Base-by-base conservation (phyloP, 2,797 vertebrate species). In the Scleropages formosus region DNA sequence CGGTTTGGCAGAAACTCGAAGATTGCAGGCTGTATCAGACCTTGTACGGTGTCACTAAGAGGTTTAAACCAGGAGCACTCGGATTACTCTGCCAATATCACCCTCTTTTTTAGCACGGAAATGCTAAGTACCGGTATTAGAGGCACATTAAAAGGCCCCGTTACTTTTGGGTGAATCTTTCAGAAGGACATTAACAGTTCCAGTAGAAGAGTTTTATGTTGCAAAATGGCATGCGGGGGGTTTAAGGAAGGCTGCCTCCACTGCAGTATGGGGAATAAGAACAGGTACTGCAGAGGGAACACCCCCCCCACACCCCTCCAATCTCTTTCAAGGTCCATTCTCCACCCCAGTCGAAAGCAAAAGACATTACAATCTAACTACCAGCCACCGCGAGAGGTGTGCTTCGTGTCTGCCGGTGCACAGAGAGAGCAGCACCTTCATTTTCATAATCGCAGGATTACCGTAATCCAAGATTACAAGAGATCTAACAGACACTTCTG, bases 391-490 rank as follows among this genome's bases (percentile, higher is more conserved):
- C 10, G 46, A 10, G 39, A 67, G 20, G 44, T n/a, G 9, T 49
- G 20, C 12, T 4, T 56, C 1, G 49, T 24, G 15, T 18, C 53
- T 10, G n/a, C 1, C 0, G 24, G 72, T 46, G 51, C 51, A 51
- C 18, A n/a, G 12, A n/a, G 27, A 12, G 49, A 31, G 63, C 10
- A 9, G 15, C n/a, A 1, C 51, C 59, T 46, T 75, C 20, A 75
- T 68, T 67, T 67, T 75, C 64, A 75, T 67, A 67, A 75, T 67
- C 63, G 56, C 12, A 9, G 53, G 64, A 75, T 75, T 75, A 75
- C 64, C 22, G 53, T 75, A 75, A 67, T 75, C 74, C 74, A 20
- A 44, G 64, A 67, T 56, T 66, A 56, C 63, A 58, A 46, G 69
- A 8, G 49, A 71, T 71, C 26, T 49, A 58, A 58, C 31, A 39